Evolutionary conservation across 2,113 vertebrate genomes (phyloP), one percentile per base, ranked within the genome.

Genomic region (Aspidoscelis tigris): DNA sequence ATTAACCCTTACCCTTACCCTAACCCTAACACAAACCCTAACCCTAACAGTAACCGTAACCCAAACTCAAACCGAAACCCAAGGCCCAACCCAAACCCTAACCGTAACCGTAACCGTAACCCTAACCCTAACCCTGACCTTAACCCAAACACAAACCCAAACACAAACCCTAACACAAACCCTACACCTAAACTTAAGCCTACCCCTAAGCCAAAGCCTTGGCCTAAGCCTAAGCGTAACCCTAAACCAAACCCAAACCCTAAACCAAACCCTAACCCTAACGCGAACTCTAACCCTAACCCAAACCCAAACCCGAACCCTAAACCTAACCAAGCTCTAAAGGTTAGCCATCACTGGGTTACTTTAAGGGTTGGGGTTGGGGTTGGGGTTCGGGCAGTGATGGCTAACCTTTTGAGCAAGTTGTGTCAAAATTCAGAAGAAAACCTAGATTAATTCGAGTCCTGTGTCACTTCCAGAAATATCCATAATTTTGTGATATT

Each of bases 71-170:
- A 47, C 72, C 72, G 14, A 21, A 66, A 66, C 65, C 10, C 65
- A 21, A 73, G 44, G 7, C 8, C 71, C 22, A 73, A 73, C 71
- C 71, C 72, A 47, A 75, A 75, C 41, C 72, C 72, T 75, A 75
- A 75, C 72, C 72, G 43, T 73, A 75, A 75, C 72, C 72, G 43
- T 50, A 75, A 75, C 72, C 72, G 20, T 50, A 75, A 75, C 43
- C 72, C 41, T 61, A 61, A 33, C 33, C 33, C 33, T 1, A 33
- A 33, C 33, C 33, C 33, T 1, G 1, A 33, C 33, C 33, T 1
- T 33, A 33, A 33, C 33, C 33, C 33, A 61, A 66, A 66, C 65
- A 12, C 65, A 24, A 33, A 33, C 33, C 33, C 33, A 61, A 66
- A 66, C 65, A 12, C 65, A 24, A 75, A 50, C 72, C 72, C 72